Percentiles rank a stretch among this genome's conserved stretches.
Evolutionary conservation across 2,888 invertebrate species (phyloP).

Genomic region (Campaea margaritaria): DNA sequence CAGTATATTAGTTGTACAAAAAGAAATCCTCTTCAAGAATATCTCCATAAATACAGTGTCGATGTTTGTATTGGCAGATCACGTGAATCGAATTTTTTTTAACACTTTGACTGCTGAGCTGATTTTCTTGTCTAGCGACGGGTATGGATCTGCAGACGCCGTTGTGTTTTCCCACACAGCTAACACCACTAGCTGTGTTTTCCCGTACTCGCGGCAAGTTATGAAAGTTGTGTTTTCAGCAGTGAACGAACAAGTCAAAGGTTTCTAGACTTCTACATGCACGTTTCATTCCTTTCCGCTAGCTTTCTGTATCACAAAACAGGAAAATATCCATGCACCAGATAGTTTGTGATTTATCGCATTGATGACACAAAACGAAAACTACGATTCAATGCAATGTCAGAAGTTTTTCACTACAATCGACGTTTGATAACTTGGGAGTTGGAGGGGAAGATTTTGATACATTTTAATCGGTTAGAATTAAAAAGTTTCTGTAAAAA

Average conservation of each 20-base stretch:
- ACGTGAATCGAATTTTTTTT: too few species aligned
- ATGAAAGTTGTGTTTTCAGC: too few species aligned
- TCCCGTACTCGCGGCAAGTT: too few species aligned
- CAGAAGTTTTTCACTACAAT: slow-evolving; percentile 59
- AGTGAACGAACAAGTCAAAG: not conserved
- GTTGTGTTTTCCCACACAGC: too few species aligned
- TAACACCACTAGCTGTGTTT: too few species aligned
- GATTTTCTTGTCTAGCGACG: too few species aligned
- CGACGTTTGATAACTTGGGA: slow-evolving; percentile 42
- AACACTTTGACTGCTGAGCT: too few species aligned
- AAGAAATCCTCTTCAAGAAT: too few species aligned
- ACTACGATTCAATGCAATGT: slow-evolving; percentile 66
- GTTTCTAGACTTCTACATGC: slow-evolving; percentile 16
- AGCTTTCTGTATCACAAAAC: slow-evolving; percentile 30
- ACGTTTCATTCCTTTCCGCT: slow-evolving; percentile 18
- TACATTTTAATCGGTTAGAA: slow-evolving; percentile 13
- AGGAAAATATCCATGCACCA: slow-evolving; percentile 36
- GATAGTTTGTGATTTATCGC: slow-evolving; percentile 35
- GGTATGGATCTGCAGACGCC: too few species aligned
- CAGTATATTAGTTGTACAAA: too few species aligned
- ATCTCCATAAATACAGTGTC: too few species aligned
- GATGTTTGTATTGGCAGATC: too few species aligned
- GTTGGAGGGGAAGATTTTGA: slow-evolving; percentile 24
- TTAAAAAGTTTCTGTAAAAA: not conserved
- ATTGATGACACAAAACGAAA: slow-evolving; percentile 41